A percentile compares a stretch with the other conserved stretches of the same genome.
Conservation (phyloP, 2,797 vertebrate genomes). For the Cynodonichthys magdalenae region DNA sequence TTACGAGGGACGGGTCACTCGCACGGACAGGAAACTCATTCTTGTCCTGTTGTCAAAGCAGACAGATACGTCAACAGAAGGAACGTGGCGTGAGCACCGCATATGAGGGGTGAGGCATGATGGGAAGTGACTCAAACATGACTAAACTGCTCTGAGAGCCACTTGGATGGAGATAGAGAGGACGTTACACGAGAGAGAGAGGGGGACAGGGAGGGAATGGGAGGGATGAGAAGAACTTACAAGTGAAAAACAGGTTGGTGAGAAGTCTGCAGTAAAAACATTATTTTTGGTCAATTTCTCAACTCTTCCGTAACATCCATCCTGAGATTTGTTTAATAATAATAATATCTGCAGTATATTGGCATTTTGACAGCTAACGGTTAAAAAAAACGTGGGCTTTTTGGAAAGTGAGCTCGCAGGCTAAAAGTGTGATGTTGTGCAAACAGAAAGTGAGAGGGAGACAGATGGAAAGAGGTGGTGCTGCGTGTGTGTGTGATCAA, state of each 20-base stretch:
- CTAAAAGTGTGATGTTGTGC: slow-evolving; percentile 22
- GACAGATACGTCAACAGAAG: slow-evolving; percentile 18
- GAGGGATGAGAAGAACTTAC: slow-evolving; percentile 28
- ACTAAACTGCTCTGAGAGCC: slow-evolving; percentile 67
- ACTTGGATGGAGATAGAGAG: slow-evolving; percentile 60
- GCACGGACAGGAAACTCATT: slow-evolving; percentile 43
- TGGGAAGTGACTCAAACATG: slow-evolving; percentile 73
- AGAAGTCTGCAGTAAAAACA: slow-evolving; percentile 23
- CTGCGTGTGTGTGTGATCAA: slow-evolving; percentile 1
- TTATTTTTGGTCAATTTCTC: no score
- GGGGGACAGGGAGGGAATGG: slow-evolving; percentile 22
- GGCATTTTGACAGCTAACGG: neutral
- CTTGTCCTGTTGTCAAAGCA: slow-evolving; percentile 44
- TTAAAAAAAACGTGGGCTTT: slow-evolving; percentile 14
- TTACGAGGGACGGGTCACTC: slow-evolving; percentile 19
- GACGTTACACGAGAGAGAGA: slow-evolving; percentile 30
- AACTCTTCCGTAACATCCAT: no score
- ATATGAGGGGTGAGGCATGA: slow-evolving; percentile 53
- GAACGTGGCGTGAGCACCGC: slow-evolving; percentile 41
- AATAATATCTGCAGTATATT: neutral
- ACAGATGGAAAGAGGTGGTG: slow-evolving; percentile 38
- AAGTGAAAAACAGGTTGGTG: slow-evolving; percentile 30
- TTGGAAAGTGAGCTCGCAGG: slow-evolving; percentile 9
- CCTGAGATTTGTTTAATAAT: no score
- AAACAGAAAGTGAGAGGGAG: slow-evolving; percentile 28